A percentile compares a stretch with the other conserved stretches of the same genome.
Evolutionary conservation across 2,888 invertebrate species (phyloP).

Genomic region (Athetis lepigone): DNA sequence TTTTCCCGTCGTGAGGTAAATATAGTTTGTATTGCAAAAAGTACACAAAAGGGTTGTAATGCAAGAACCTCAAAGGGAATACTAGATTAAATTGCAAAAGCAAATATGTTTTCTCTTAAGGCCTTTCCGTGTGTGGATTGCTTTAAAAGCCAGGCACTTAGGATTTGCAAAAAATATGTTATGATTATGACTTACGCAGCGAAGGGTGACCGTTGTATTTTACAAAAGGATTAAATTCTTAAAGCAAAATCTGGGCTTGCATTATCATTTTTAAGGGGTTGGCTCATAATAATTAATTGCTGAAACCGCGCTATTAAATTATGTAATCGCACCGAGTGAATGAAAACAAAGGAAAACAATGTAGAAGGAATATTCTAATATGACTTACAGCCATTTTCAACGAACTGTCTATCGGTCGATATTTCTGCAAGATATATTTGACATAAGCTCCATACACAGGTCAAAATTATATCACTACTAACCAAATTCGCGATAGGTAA

Average conservation of each 20-base stretch:
- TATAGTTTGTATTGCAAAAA: not conserved
- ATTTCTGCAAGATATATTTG: no score
- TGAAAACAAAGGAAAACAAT: not conserved
- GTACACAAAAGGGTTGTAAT: no score
- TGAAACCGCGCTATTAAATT: not conserved
- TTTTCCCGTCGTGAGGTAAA: no score
- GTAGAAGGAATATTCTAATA: no score
- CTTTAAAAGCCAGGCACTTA: not conserved
- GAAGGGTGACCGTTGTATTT: not conserved
- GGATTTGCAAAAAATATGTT: not conserved
- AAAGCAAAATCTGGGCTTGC: not conserved
- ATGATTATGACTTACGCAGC: not conserved
- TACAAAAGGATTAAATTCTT: conserved; percentile 2
- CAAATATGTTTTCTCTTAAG: not conserved
- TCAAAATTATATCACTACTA: no score
- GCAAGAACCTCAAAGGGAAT: not conserved
- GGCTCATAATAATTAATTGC: conserved; percentile 1
- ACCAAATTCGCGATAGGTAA: no score
- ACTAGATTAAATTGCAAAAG: conserved; percentile 6
- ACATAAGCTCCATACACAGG: no score
- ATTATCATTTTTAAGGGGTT: not conserved
- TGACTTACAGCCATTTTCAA: no score
- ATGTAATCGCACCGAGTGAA: no score
- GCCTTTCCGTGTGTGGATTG: not conserved
- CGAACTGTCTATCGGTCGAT: no score